phyloP scores from a whole-genome alignment of 2,888 invertebrate species.

The Nezara viridula region DNA sequence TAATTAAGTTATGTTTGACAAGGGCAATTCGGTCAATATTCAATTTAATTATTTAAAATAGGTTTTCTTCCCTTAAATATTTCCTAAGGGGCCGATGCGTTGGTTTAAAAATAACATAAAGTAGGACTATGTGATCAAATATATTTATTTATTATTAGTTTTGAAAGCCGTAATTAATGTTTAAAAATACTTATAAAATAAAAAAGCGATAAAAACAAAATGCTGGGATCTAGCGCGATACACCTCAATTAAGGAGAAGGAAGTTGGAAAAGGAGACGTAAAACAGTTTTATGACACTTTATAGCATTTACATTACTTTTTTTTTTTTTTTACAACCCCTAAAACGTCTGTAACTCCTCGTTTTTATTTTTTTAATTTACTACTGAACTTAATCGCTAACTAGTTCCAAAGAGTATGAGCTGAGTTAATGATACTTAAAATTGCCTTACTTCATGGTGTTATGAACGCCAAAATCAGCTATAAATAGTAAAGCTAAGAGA shows the following conservation, averaged over 20 bases:
- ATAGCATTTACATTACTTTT: neutral
- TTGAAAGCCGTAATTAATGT: no score
- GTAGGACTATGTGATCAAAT: no score
- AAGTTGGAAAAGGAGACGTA: neutral
- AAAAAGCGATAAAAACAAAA: neutral
- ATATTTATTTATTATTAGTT: no score
- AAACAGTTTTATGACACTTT: neutral
- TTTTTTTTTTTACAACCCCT: constrained; percentile 9
- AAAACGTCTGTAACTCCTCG: neutral
- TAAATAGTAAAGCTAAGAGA: neutral
- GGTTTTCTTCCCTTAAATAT: no score
- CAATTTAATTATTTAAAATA: no score
- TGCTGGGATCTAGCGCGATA: neutral
- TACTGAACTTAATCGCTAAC: neutral
- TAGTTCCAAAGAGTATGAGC: neutral
- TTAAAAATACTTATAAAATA: no score
- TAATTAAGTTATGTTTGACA: no score
- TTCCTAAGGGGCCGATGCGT: no score
- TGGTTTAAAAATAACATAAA: no score
- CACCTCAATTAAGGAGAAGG: neutral
- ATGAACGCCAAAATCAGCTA: neutral
- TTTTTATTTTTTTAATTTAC: constrained; percentile 11
- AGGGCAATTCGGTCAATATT: no score
- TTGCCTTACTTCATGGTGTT: neutral
- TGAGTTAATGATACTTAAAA: neutral